Evolutionary conservation across 2,113 vertebrate genomes (phyloP), one percentile per base, ranked within the genome.

Genomic region (Eclectus roratus): DNA sequence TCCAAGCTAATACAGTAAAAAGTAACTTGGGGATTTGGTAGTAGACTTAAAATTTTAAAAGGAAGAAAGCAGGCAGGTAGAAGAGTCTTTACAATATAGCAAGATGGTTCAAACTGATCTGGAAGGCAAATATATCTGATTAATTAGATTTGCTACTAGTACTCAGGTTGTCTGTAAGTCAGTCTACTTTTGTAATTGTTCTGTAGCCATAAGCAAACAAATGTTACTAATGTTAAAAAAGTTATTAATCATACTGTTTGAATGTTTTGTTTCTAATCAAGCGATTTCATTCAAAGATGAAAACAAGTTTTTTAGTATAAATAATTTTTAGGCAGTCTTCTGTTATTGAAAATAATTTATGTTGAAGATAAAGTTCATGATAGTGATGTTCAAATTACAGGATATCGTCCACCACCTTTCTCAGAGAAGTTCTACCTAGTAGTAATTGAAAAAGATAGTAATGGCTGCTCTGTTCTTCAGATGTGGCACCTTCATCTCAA

Each of bases 401-500:
- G 99, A 39, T 99, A 98, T 97, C 98, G 98, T 44, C 98, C 99
- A 78, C 98, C 99, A 55, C 98, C 99, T 8, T 99, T 99, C 97
- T 99, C 99, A 74, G 99, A 99, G 97, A 99, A 99, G 97, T 99
- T 99, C 96, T 99, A 99, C 93, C 97, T 99, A 86, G 99, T 99
- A 82, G 99, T 99, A 82, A 99, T 99, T 91, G 99, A 99, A 96
- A 99, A 99, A 97, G 99, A 99, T 64, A 97, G 96, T 17, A 98
- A 98, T 97, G 98, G 98, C 80, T 98, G 98, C 96, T 99, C 99
- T 44, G 97, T 99, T 88, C 98, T 99, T 78, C 99, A 99, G 78
- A 99, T 99, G 99, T 99, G 99, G 99, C 99, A 99, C 91, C 98
- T 99, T 90, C 99, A 99, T 92, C 98, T 99, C 83, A 98, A 99